Conservation (phyloP, 2,888 invertebrate genomes). For the Spodoptera littoralis region DNA sequence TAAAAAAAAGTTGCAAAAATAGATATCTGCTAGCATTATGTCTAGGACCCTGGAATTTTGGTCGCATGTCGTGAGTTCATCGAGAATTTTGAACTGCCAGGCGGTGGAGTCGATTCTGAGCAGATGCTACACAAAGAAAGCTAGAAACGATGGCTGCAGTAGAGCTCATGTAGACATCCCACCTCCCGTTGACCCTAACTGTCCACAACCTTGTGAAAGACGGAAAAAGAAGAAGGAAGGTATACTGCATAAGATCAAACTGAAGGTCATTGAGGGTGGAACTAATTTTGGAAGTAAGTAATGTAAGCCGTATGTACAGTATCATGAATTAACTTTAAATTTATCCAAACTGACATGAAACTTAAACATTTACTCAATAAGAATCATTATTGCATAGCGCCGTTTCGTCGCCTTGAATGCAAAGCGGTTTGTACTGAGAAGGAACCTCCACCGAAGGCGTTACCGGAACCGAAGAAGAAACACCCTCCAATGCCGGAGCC, state of each 20-base stretch:
- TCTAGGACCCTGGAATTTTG: conserved; percentile 60
- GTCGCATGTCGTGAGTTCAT: conserved; percentile 50
- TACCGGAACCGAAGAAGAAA: conserved; percentile 66
- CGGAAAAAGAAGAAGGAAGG: conserved; percentile 68
- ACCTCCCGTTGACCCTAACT: conserved; percentile 66
- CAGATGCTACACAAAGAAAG: conserved; percentile 67
- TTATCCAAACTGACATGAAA: too few species aligned
- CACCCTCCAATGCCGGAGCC: conserved; percentile 63
- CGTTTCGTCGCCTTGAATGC: conserved; percentile 75
- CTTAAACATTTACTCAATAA: too few species aligned
- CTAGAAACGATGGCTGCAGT: conserved; percentile 67
- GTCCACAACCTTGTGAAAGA: conserved; percentile 70
- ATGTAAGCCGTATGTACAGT: not conserved
- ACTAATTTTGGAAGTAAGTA: conserved; percentile 84
- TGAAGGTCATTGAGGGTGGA: conserved; percentile 80
- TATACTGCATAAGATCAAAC: conserved; percentile 78
- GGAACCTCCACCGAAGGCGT: conserved; percentile 60
- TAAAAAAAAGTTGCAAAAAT: conserved; percentile 41
- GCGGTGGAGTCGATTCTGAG: conserved; percentile 38
- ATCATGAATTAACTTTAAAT: too few species aligned
- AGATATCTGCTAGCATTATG: conserved; percentile 49
- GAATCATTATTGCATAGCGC: conserved; percentile 63
- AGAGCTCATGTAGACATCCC: conserved; percentile 76
- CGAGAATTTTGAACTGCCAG: conserved; percentile 41
- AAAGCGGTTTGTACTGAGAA: conserved; percentile 58